These are phyloP conservation scores for Urosaurus nigricauda DNA, from an alignment of 2,797 vertebrate genomes.

Conservation along the genomic window DNA sequence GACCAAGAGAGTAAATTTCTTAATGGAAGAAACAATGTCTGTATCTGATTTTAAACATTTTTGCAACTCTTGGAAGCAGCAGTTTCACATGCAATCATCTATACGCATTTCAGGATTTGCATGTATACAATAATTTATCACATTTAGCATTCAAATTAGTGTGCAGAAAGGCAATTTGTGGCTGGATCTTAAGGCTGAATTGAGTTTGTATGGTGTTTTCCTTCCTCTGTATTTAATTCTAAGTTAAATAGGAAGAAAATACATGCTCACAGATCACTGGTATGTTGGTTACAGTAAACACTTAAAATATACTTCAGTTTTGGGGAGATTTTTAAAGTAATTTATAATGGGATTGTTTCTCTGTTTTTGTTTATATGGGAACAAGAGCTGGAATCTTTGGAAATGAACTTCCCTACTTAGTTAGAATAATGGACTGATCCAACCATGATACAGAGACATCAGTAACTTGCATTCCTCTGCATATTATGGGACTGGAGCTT, in stretches of 20 bases:
- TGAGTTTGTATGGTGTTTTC: too few species aligned
- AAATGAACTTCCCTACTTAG: not conserved
- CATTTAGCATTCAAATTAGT: too few species aligned
- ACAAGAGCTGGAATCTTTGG: not conserved
- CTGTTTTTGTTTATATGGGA: too few species aligned
- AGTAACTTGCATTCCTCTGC: not conserved
- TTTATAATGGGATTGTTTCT: not conserved
- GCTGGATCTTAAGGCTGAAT: too few species aligned
- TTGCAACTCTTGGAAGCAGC: not conserved
- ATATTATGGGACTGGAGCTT: not conserved
- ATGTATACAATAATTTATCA: too few species aligned
- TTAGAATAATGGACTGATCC: too few species aligned
- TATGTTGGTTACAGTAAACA: slow-evolving; percentile 9
- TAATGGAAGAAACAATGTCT: not conserved
- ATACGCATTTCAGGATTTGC: slow-evolving; percentile 25
- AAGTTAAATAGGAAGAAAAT: too few species aligned
- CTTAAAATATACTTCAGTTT: not conserved
- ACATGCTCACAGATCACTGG: too few species aligned
- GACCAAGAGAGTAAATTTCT: not conserved
- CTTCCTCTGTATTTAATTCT: too few species aligned
- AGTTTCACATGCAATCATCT: not conserved
- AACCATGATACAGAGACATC: too few species aligned
- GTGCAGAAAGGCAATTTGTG: too few species aligned
- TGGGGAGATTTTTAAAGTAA: not conserved
- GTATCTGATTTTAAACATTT: not conserved